These are phyloP conservation scores for Oreochromis tanganicae DNA, from an alignment of 2,113 vertebrate genomes.

Conservation along the genomic window DNA sequence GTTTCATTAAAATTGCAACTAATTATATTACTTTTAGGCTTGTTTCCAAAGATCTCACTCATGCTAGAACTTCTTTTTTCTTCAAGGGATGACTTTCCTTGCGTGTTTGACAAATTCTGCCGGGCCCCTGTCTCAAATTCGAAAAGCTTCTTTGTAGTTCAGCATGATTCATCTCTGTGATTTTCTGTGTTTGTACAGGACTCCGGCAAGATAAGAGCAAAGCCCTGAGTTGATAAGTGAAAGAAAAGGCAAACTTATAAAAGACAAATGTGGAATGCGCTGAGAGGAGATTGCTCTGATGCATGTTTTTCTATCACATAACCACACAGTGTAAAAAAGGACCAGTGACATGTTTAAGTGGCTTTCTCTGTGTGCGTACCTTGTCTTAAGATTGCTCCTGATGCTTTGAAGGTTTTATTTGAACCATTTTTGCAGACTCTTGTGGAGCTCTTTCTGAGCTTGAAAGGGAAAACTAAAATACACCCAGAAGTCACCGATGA, in stretches of 20 bases:
- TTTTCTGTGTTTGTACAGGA: conserved; percentile 13
- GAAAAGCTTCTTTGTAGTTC: not conserved
- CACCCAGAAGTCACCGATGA: not conserved
- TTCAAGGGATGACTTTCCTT: not conserved
- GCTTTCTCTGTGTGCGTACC: not conserved
- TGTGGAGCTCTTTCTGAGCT: not conserved
- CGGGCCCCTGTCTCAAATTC: not conserved
- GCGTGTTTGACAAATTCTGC: not conserved
- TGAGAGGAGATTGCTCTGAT: not conserved
- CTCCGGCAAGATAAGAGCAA: conserved; percentile 20
- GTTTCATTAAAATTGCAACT: conserved; percentile 35
- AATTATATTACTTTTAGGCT: conserved; percentile 26
- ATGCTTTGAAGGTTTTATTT: not conserved
- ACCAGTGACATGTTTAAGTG: not conserved
- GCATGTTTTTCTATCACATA: not conserved
- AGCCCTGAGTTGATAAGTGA: conserved; percentile 16
- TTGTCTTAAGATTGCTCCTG: not conserved
- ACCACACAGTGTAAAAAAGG: not conserved
- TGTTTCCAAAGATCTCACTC: conserved; percentile 19
- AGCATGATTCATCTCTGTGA: conserved; percentile 14
- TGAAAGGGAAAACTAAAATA: not conserved
- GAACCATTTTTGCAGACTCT: not conserved
- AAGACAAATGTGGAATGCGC: not conserved
- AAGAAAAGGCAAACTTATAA: not conserved
- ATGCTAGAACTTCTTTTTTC: not conserved